Evolutionary conservation across 2,888 invertebrate species (phyloP), one percentile per base, ranked within the genome.

Genomic region (Apodemia duryi): DNA sequence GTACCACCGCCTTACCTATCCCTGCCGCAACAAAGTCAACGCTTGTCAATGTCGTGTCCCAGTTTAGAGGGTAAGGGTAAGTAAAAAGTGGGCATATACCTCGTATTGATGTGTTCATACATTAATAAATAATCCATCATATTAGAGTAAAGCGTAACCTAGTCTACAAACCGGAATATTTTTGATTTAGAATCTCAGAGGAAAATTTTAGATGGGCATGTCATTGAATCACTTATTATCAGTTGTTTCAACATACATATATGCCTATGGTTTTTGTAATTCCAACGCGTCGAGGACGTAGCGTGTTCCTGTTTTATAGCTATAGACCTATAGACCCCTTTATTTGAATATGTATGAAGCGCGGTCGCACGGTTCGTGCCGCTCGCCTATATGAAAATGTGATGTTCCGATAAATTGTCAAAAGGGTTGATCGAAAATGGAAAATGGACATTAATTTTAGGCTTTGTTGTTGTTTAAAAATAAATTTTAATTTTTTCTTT

Each of bases 341-440:
- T 82, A 81, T 87, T 86, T 90, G 90, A 90, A 90, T 90, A 90
- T 90, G 89, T 85, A 90, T 89, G 89, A 90, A 85, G 73, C 78
- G 80, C 77, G 80, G 75, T 73, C 79, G 75, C 80, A 73, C 46
- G 46, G 82, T 81, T 79, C 84, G 83, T 83, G 83, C 82, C 79
- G 79, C 80, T 79, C 80, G 84, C 83, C 77, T 85, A 79, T 87
- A 88, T 88, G 88, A 89, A 88, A 89, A 87, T 88, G 86, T 87
- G 87, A 88, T 86, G 88, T 83, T 78, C 87, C 88, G 88, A 90
- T 89, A 90, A 90, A 89, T 89, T 89, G 90, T 86, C 88, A 88
- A 88, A 89, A 86, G 87, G 88, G 84, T 86, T 86, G 86, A 88
- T 87, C 84, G 84, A 81, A 83, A 82, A 81, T 83, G 84, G 82